Conservation (phyloP, 1,140 invertebrate genomes). For the Diachasmimorpha longicaudata region DNA sequence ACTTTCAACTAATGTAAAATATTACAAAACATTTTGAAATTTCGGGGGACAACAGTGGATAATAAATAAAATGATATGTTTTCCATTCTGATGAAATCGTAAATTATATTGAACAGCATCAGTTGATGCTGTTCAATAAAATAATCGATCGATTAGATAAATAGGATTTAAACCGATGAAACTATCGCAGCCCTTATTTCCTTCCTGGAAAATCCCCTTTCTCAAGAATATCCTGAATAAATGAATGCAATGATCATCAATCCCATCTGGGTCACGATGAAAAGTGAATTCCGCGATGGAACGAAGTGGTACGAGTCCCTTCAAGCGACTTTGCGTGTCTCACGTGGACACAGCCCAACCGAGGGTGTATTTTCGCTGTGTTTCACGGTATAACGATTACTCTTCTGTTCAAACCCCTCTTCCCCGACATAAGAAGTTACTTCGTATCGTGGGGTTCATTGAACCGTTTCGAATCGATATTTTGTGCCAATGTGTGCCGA, state of each 20-base stretch:
- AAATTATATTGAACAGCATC: too few relatives aligned
- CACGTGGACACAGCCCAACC: neutral
- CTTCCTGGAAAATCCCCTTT: neutral
- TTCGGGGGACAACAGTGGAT: too few relatives aligned
- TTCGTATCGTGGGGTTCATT: constrained; percentile 8
- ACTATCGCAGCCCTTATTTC: too few relatives aligned
- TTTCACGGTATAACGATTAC: constrained; percentile 14
- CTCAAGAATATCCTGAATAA: constrained; percentile 16
- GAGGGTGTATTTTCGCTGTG: neutral
- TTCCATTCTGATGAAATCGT: too few relatives aligned
- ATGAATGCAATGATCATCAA: constrained; percentile 12
- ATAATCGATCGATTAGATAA: too few relatives aligned
- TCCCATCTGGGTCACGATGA: constrained; percentile 14
- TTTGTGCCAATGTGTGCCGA: neutral
- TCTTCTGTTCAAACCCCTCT: neutral
- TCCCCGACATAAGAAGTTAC: neutral
- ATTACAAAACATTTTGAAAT: too few relatives aligned
- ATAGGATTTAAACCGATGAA: too few relatives aligned
- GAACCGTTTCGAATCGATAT: constrained; percentile 3
- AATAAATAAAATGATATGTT: too few relatives aligned
- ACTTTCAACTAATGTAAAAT: too few relatives aligned
- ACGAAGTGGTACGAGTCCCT: constrained; percentile 18
- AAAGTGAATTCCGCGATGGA: constrained; percentile 17
- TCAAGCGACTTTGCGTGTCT: neutral
- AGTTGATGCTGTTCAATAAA: too few relatives aligned